Evolutionary conservation across 1,140 invertebrate genomes (phyloP).

Genomic region (Aphidius gifuensis): DNA sequence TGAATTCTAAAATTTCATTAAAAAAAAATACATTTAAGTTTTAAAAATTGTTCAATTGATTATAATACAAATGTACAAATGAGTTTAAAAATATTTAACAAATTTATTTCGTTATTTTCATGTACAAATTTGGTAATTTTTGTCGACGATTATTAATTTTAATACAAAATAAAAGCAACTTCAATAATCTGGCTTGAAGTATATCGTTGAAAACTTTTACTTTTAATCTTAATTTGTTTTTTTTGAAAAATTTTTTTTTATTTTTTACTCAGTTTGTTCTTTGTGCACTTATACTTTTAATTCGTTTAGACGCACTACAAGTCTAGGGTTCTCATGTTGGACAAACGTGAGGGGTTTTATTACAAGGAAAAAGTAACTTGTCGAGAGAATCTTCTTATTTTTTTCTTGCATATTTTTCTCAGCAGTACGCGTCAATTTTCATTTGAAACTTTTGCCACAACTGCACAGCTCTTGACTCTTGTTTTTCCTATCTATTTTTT

Average conservation of each 20-base stretch:
- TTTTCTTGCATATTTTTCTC: slow-evolving; percentile 30
- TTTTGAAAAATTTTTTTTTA: too few relatives aligned
- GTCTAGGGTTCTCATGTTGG: background rate
- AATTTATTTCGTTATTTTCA: too few relatives aligned
- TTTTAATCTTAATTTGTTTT: too few relatives aligned
- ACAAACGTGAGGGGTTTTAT: slow-evolving; percentile 21
- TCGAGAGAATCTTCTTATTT: slow-evolving; percentile 21
- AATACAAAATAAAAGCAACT: too few relatives aligned
- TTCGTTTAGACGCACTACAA: slow-evolving; percentile 29
- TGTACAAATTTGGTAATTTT: too few relatives aligned
- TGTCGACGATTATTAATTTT: too few relatives aligned
- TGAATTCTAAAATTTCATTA: slow-evolving; percentile 42
- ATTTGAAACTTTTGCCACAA: slow-evolving; percentile 32
- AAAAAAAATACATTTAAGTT: background rate
- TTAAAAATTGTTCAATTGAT: too few relatives aligned
- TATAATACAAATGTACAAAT: too few relatives aligned
- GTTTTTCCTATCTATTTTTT: background rate
- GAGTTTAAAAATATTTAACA: too few relatives aligned
- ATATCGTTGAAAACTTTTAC: too few relatives aligned
- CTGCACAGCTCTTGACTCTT: background rate
- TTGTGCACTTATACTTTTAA: slow-evolving; percentile 33
- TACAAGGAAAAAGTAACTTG: slow-evolving; percentile 29
- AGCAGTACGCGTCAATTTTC: slow-evolving; percentile 34
- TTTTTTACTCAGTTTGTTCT: too few relatives aligned
- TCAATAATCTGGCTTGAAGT: too few relatives aligned